phyloP scores from a whole-genome alignment of 2,113 vertebrate species.

The Synodontis membranacea region DNA sequence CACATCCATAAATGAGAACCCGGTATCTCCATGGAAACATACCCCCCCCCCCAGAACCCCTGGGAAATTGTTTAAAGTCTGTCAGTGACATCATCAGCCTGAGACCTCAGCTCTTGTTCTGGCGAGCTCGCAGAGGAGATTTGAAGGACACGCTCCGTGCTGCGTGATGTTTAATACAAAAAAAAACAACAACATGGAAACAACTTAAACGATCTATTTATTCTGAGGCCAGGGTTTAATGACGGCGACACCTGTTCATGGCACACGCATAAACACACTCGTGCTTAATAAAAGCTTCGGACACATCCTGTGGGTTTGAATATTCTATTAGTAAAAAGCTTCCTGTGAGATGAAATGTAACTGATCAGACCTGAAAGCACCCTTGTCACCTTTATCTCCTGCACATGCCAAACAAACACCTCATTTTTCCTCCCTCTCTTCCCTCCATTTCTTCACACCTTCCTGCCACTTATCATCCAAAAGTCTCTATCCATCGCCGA shows the following conservation, averaged over 20 bases:
- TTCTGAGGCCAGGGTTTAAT: neutral
- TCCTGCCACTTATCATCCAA: neutral
- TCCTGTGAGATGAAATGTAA: conserved; percentile 56
- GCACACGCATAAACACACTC: neutral
- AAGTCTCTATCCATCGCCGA: conserved; percentile 21
- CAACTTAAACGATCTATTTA: neutral
- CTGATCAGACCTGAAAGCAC: conserved; percentile 57
- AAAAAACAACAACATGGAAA: neutral
- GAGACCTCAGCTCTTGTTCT: conserved; percentile 43
- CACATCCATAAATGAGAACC: conserved; percentile 41
- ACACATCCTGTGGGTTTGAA: conserved; percentile 54
- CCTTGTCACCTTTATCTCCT: neutral
- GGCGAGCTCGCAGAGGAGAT: conserved; percentile 46
- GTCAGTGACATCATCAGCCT: conserved; percentile 49
- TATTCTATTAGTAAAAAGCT: conserved; percentile 65
- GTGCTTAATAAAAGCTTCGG: conserved; percentile 26
- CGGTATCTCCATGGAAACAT: conserved; percentile 50
- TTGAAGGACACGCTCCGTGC: conserved; percentile 43
- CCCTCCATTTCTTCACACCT: neutral
- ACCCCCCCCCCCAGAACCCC: conserved; percentile 37
- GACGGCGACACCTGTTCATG: conserved; percentile 28
- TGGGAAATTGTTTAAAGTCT: conserved; percentile 41
- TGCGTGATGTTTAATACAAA: conserved; percentile 13
- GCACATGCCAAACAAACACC: neutral
- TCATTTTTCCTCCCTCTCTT: neutral